These are phyloP conservation scores for Magallana ariakensis DNA, from an alignment of 1,140 invertebrate genomes.

Conservation along the genomic window DNA sequence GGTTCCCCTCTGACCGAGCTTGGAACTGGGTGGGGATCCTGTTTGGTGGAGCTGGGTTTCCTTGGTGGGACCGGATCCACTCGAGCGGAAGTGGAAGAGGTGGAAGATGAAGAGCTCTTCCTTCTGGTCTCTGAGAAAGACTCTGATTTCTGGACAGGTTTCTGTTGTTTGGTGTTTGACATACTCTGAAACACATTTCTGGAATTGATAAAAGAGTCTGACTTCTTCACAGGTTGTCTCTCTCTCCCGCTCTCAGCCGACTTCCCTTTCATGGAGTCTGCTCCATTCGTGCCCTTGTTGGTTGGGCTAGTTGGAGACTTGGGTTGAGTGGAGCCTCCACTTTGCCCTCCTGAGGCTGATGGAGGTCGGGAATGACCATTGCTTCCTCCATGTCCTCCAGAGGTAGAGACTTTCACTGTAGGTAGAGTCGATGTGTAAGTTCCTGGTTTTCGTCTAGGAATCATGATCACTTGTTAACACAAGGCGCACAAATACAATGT, in stretches of 20 bases:
- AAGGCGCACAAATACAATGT: not conserved
- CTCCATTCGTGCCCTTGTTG: not conserved
- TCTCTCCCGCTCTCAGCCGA: not conserved
- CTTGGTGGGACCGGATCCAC: not conserved
- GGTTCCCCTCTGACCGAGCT: not conserved
- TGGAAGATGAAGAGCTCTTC: not conserved
- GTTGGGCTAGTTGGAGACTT: conserved; percentile 37
- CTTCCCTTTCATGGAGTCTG: not conserved
- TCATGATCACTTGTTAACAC: conserved; percentile 26
- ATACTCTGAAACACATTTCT: conserved; percentile 38
- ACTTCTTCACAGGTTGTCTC: conserved; percentile 34
- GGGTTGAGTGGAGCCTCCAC: not conserved
- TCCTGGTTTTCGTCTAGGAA: conserved; percentile 18
- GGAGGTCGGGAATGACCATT: not conserved
- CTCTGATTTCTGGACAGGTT: not conserved
- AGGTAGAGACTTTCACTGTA: not conserved
- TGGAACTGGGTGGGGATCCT: not conserved
- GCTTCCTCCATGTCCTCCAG: not conserved
- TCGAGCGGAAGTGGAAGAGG: not conserved
- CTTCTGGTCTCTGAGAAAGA: conserved; percentile 29
- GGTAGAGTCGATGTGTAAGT: not conserved
- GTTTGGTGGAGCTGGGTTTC: not conserved
- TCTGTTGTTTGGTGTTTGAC: not conserved
- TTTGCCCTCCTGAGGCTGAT: not conserved
- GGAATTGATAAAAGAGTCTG: conserved; percentile 21